phyloP scores from a whole-genome alignment of 2,888 invertebrate genomes.

The Torymus auratus region DNA sequence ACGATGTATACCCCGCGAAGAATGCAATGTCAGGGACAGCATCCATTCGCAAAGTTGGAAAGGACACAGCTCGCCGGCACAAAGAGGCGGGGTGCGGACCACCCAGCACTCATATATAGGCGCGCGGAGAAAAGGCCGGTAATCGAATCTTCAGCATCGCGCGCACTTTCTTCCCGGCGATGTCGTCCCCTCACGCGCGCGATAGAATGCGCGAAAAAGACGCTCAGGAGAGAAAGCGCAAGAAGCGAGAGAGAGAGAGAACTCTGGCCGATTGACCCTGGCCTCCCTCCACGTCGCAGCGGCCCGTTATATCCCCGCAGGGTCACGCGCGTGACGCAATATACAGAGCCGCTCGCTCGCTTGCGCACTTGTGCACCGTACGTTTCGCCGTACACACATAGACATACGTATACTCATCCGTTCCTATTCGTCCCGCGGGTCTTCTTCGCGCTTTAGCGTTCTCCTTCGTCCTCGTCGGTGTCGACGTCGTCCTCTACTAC shows the following conservation, averaged over 20 bases:
- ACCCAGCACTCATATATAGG: no score
- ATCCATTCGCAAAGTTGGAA: no score
- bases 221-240: no score
- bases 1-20: no score
- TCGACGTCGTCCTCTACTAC: no score
- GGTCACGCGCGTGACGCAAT: conserved; percentile 56
- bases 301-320: conserved; percentile 52
- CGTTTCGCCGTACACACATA: conserved; percentile 49
- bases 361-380: conserved; percentile 38
- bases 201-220: background rate
- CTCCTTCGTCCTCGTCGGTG: background rate
- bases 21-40: no score
- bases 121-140: no score
- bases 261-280: conserved; percentile 57
- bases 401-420: conserved; percentile 30
- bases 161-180: no score
- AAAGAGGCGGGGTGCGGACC: no score
- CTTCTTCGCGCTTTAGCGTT: background rate
- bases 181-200: no score
- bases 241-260: background rate
- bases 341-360: conserved; percentile 5
- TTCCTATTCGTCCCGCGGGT: conserved; percentile 29
- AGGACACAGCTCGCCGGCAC: no score
- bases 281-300: background rate
- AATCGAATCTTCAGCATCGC: no score